A percentile compares a stretch with the other conserved stretches of the same genome.
Evolutionary conservation across 2,797 vertebrate genomes (phyloP).

Genomic region (Melanotaenia boesemani): DNA sequence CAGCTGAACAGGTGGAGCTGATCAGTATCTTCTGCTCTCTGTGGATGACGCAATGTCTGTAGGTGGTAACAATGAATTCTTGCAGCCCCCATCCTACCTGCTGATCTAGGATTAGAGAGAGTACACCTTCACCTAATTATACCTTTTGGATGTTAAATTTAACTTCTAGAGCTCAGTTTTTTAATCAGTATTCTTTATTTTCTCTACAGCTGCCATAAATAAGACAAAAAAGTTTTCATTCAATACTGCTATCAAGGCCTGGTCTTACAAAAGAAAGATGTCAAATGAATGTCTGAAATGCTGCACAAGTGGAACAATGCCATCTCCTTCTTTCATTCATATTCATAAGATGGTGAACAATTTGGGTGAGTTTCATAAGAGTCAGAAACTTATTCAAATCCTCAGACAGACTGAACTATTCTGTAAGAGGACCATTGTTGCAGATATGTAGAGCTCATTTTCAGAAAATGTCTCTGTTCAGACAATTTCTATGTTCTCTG

Average conservation of each 20-base stretch:
- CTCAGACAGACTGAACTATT: no score
- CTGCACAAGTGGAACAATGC: constrained; percentile 44
- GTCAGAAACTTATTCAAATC: background rate
- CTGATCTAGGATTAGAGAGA: constrained; percentile 4
- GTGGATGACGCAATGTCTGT: constrained; percentile 29
- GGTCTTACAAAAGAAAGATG: constrained; percentile 20
- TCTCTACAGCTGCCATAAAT: constrained; percentile 11
- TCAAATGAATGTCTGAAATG: constrained; percentile 35
- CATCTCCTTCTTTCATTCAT: constrained; percentile 24
- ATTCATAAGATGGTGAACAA: background rate
- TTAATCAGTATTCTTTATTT: background rate
- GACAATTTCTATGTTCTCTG: background rate
- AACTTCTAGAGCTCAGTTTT: background rate
- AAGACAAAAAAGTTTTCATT: constrained; percentile 13
- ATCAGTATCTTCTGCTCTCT: background rate
- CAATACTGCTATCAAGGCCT: constrained; percentile 20
- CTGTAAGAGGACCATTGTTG: no score
- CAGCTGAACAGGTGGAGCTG: no score
- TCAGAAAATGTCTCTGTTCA: no score
- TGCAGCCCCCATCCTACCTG: constrained; percentile 9
- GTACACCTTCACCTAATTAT: background rate
- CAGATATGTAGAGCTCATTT: no score
- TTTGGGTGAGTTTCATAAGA: background rate
- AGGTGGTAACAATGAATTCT: constrained; percentile 19
- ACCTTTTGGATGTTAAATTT: background rate